phyloP scores from a whole-genome alignment of 2,113 vertebrate genomes.

The Tympanuchus pallidicinctus region DNA sequence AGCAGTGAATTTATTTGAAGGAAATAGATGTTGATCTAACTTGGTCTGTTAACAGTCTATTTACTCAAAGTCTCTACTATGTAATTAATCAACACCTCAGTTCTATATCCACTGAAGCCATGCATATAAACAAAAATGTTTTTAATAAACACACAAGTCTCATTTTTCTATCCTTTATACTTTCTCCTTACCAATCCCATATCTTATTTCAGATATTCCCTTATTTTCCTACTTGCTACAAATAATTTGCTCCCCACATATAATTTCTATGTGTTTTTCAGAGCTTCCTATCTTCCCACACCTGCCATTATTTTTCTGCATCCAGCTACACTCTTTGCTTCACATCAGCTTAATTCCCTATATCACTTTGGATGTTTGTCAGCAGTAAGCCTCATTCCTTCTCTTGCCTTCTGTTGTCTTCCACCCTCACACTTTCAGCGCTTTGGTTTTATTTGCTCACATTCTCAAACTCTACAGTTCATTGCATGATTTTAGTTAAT shows the following conservation, averaged over 20 bases:
- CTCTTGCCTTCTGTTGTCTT: background rate
- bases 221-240: background rate
- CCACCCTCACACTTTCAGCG: background rate
- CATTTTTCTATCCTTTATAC: background rate
- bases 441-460: background rate
- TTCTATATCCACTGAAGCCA: background rate
- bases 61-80: background rate
- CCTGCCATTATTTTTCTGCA: background rate
- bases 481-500: background rate
- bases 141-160: background rate
- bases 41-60: background rate
- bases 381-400: background rate
- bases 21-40: background rate
- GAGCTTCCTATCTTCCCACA: background rate
- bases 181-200: background rate
- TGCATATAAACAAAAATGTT: background rate
- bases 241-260: background rate
- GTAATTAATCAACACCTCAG: background rate
- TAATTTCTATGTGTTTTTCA: background rate
- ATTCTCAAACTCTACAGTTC: background rate
- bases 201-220: background rate
- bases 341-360: background rate
- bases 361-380: background rate
- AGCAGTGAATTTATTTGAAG: background rate
- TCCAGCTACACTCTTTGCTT: background rate